phyloP scores from a whole-genome alignment of 30 jellyfish, hydroid and myxozoan species.

The Rhopilema esculentum region DNA sequence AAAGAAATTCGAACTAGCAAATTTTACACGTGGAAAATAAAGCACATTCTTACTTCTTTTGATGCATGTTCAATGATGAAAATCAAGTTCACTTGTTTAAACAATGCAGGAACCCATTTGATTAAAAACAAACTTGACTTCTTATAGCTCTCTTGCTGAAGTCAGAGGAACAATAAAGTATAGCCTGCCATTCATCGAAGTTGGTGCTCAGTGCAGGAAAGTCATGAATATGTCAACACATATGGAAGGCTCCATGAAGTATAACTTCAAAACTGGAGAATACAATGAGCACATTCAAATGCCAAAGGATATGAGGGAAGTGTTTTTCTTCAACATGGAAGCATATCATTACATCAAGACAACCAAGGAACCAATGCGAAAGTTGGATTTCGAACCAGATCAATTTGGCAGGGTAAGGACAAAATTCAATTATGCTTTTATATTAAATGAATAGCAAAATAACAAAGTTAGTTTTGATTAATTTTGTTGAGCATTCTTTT shows the following conservation, averaged over 20 bases:
- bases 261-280: constrained; percentile 35
- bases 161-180: constrained; percentile 51
- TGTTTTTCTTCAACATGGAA: constrained; percentile 7
- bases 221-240: constrained; percentile 47
- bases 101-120: too few species aligned
- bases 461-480: too few species aligned
- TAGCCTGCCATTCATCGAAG: constrained; percentile 72
- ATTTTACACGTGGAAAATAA: too few species aligned
- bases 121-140: too few species aligned
- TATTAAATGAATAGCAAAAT: too few species aligned
- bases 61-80: too few species aligned
- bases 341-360: constrained; percentile 58
- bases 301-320: constrained; percentile 60
- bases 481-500: too few species aligned
- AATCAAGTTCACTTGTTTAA: too few species aligned
- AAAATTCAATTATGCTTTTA: too few species aligned
- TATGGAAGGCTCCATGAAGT: constrained; percentile 25
- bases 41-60: too few species aligned
- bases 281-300: constrained; percentile 14
- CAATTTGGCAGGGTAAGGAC: constrained; percentile 61
- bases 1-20: too few species aligned
- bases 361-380: constrained; percentile 31
- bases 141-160: constrained; percentile 42
- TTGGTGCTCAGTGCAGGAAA: constrained; percentile 50
- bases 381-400: constrained; percentile 33